Evolutionary conservation across 2,888 invertebrate species (phyloP).

Genomic region (Apeira syringaria): DNA sequence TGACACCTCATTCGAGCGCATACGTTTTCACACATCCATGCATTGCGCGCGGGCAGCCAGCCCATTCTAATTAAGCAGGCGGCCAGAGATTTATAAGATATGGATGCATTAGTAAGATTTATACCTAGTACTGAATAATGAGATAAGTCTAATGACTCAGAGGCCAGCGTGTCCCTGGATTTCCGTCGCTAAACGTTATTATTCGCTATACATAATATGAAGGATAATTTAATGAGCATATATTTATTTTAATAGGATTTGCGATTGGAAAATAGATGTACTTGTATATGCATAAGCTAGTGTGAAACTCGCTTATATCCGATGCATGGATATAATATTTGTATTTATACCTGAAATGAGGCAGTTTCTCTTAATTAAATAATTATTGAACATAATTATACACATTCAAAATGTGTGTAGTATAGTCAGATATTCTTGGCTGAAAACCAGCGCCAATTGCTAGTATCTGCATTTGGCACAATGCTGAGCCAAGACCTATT

Average conservation of each 20-base stretch:
- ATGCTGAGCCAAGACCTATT: too few species aligned
- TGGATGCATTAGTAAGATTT: slow-evolving; percentile 78
- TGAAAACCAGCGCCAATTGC: too few species aligned
- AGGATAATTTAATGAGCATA: slow-evolving; percentile 5
- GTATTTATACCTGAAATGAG: slow-evolving; percentile 1
- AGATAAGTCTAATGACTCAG: slow-evolving; percentile 68
- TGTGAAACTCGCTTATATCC: neutral
- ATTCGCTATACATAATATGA: slow-evolving; percentile 17
- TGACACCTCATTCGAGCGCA: slow-evolving; percentile 35
- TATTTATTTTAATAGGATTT: slow-evolving; percentile 10
- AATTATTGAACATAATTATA: too few species aligned
- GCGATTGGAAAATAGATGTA: slow-evolving; percentile 1
- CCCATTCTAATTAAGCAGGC: slow-evolving; percentile 76
- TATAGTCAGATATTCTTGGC: too few species aligned
- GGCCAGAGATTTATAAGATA: slow-evolving; percentile 78
- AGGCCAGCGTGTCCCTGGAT: slow-evolving; percentile 12
- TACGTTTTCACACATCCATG: slow-evolving; percentile 24
- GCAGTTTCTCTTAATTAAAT: too few species aligned
- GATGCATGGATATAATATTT: slow-evolving; percentile 2
- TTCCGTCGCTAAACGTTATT: slow-evolving; percentile 18
- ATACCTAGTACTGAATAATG: slow-evolving; percentile 74
- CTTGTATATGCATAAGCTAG: slow-evolving; percentile 2
- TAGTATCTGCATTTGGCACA: too few species aligned
- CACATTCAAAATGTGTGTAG: too few species aligned
- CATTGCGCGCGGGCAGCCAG: slow-evolving; percentile 34